Evolutionary conservation across 2,888 invertebrate species (phyloP), one percentile per base, ranked within the genome.

Genomic region (Halictus quadricinctus): DNA sequence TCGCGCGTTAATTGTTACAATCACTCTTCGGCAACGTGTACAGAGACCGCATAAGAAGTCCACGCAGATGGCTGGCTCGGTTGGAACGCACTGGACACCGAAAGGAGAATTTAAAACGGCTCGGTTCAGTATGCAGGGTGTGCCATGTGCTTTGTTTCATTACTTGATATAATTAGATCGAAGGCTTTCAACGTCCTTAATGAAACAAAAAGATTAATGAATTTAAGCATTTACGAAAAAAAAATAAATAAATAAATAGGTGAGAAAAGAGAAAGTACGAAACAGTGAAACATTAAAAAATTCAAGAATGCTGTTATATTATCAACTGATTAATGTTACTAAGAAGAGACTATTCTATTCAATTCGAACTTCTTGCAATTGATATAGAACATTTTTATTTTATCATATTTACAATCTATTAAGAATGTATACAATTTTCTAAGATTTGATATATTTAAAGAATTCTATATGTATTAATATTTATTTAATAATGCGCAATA

Each of bases 1-100:
- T 54, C 77, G 60, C 36, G 80, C 83, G 80, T 88, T 90, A 90
- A 90, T 90, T 90, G 80, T 90, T 88, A 78, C 87, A 86, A 88
- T 90, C 87, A 84, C 79, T 89, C 86, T 87, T 83, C 76, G 79
- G 89, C 72, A 79, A 66, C 76, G 79, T 81, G 75, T 46, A n/a
- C 60, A 54, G 77, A 70, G 69, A 15, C 41, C 72, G 41, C 25
- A 86, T 76, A 86, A 83, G 78, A 80, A 64, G 76, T 80, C 66
- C 76, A 25, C 48, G 79, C 81, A 81, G 76, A 83, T 79, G 76
- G 73, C 25, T 43, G 70, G 70, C 54, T 48, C 70, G 50, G 73
- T 36, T 76, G 74, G 78, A 88, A 79, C 74, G 79, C 46, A 70
- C 50, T 8, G 12, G 29, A 60, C 75, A 50, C 72, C 50, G 48